Evolutionary conservation across 2,797 vertebrate species (phyloP).

Genomic region (Balearica regulorum): DNA sequence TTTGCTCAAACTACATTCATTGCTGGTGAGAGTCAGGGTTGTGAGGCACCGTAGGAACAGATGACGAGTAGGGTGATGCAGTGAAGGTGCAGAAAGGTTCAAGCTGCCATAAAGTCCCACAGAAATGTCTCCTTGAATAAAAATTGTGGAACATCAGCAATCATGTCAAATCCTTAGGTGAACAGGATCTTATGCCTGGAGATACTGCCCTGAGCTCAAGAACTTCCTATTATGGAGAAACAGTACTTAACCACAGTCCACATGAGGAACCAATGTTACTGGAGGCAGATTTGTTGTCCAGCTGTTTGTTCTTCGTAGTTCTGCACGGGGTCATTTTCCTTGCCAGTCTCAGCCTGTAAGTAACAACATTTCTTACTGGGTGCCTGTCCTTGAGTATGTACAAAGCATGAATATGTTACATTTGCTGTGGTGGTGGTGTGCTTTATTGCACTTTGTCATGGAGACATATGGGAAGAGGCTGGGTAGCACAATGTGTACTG

Average conservation of each 20-base stretch:
- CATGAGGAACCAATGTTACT: not conserved
- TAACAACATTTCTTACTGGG: not conserved
- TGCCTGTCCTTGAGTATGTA: not conserved
- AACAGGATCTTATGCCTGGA: not conserved
- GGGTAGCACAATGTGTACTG: accelerated
- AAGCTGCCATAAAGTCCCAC: not conserved
- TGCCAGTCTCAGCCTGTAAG: not conserved
- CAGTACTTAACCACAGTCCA: not conserved
- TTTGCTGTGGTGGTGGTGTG: not conserved
- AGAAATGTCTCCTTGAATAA: not conserved
- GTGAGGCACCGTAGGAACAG: not conserved
- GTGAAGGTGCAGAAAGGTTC: not conserved
- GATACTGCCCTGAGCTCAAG: not conserved
- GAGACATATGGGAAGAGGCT: not conserved
- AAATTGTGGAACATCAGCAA: not conserved
- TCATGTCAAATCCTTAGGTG: not conserved
- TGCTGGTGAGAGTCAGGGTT: not conserved
- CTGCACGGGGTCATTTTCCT: not conserved
- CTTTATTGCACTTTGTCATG: not conserved
- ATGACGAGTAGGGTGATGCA: not conserved
- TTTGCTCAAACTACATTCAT: not conserved
- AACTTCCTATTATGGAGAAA: not conserved
- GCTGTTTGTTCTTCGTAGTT: not conserved
- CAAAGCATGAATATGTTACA: not conserved
- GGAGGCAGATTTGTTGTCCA: not conserved